Evolutionary conservation across 2,113 vertebrate genomes (phyloP).

Genomic region (Crotalus helleri): DNA sequence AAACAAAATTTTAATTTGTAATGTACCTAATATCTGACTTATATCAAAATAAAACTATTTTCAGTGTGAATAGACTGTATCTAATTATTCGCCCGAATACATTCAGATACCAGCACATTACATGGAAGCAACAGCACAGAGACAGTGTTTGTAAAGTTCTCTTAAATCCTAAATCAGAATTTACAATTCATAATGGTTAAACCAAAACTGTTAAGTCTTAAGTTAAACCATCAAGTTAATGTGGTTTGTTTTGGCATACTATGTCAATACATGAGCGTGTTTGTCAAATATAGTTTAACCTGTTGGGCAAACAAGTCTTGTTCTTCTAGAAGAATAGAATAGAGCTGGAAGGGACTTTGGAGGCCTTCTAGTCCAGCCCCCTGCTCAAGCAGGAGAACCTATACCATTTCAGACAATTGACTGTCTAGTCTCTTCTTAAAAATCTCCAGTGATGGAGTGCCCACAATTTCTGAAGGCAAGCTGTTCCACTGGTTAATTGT

Average conservation of each 20-base stretch:
- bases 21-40: constrained; percentile 61
- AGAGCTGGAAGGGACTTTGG: too few species aligned
- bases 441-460: too few species aligned
- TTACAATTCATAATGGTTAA: not conserved
- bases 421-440: too few species aligned
- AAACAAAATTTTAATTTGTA: constrained; percentile 58
- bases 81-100: not conserved
- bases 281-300: not conserved
- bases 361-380: too few species aligned
- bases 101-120: not conserved
- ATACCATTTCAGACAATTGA: too few species aligned
- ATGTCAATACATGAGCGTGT: not conserved
- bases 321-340: not conserved
- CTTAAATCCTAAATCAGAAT: not conserved
- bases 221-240: not conserved
- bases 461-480: too few species aligned
- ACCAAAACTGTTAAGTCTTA: not conserved
- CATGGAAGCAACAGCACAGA: not conserved
- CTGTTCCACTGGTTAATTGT: too few species aligned
- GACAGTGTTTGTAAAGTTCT: not conserved
- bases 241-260: not conserved
- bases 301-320: not conserved
- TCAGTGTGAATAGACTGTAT: constrained; percentile 48
- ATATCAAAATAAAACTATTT: constrained; percentile 61
- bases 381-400: too few species aligned